Evolutionary conservation across 2,113 vertebrate species (phyloP), one percentile per base, ranked within the genome.

Genomic region (Peromyscus maniculatus): DNA sequence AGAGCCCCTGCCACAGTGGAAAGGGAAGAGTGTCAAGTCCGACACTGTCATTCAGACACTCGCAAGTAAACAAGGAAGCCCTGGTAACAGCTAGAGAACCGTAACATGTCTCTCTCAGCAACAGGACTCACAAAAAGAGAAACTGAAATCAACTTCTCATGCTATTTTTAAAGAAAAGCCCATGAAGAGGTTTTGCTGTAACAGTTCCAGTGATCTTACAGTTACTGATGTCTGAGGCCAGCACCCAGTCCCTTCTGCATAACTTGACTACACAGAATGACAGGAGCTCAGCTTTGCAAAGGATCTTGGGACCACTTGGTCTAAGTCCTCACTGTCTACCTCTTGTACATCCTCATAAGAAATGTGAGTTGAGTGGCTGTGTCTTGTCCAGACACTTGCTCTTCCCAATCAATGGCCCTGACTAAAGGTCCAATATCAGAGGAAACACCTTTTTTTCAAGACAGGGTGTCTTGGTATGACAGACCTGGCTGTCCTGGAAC

Each of bases 1-100:
- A 98, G 98, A 98, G 98, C 97, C 95, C 98, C 96, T 97, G 97
- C 95, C 98, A 98, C 94, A 98, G 96, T 82, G 66, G 97, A 97
- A 97, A 97, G 52, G 36, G 82, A 78, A 95, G 95, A 71, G 93
- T 57, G 52, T 91, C 66, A 94, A 80, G 93, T 71, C 64, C 66
- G 71, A 88, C 17, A 62, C 10, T 33, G 87, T 87, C n/a, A 95
- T 95, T 43, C 52, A 86, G 84, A 52, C 6, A 28, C 31, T 91
- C 64, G 13, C 80, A 98, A 98, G 98, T 67, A 98, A 83, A 97
- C 36, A 95, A 97, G 96, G 93, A 36, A 24, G 7, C 52, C 83
- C 59, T 91, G 97, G 94, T 82, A 96, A 94, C 89, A 97, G 52
- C 87, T 78, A 96, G 22, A 93, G 98, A 95, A 91, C 96, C 98